These are phyloP conservation scores for Acanthurus leucopareius DNA, from an alignment of 2,797 vertebrate genomes.

Conservation along the genomic window DNA sequence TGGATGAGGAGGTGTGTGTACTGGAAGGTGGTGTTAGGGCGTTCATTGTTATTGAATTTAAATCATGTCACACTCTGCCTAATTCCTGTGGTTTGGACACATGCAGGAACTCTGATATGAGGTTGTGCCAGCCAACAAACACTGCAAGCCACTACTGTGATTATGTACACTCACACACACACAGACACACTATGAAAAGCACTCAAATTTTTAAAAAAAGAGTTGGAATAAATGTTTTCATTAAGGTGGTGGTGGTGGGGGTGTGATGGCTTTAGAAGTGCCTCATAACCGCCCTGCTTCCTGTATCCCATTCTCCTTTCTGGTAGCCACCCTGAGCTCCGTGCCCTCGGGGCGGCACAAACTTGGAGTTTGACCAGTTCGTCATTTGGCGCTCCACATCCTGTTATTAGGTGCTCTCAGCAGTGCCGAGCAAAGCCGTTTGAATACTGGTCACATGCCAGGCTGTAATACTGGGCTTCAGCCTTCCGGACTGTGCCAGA, in stretches of 20 bases:
- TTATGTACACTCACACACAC: conserved; percentile 9
- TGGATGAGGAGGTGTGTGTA: not conserved
- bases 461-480: conserved; percentile 71
- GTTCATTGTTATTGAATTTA: conserved; percentile 63
- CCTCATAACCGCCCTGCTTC: conserved; percentile 11
- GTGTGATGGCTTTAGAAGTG: conserved; percentile 5
- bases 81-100: conserved; percentile 61
- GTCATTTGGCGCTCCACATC: conserved; percentile 71
- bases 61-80: conserved; percentile 62
- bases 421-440: conserved; percentile 70
- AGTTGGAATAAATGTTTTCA: conserved; percentile 9
- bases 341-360: conserved; percentile 39
- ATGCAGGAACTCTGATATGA: conserved; percentile 64
- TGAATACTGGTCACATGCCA: conserved; percentile 73
- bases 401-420: conserved; percentile 78
- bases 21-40: not conserved
- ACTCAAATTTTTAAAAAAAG: conserved; percentile 7
- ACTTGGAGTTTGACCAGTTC: conserved; percentile 71
- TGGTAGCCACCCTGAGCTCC: conserved; percentile 26
- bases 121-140: conserved; percentile 22
- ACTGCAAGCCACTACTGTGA: conserved; percentile 10
- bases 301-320: conserved; percentile 10
- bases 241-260: not conserved
- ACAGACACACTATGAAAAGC: not conserved
- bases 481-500: conserved; percentile 49